Percentiles rank a stretch among this genome's conserved stretches.
These are phyloP conservation scores for Carposina sasakii DNA, from an alignment of 1,140 invertebrate genomes.

Conservation along the genomic window DNA sequence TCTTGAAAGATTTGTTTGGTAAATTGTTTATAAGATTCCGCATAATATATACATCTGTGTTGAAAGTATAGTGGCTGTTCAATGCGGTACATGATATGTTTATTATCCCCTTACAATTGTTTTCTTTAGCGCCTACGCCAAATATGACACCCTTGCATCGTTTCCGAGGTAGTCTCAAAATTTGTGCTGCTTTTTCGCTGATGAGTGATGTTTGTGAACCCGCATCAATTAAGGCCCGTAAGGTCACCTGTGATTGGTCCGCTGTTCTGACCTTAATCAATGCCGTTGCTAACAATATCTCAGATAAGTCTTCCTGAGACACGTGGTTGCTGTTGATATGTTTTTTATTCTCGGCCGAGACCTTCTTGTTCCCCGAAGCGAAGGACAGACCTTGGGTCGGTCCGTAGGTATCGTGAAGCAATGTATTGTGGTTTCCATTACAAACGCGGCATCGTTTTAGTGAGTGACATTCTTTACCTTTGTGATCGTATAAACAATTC, in stretches of 20 bases:
- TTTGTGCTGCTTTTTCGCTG: constrained; percentile 14
- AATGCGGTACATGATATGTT: background rate
- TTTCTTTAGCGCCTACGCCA: constrained; percentile 1
- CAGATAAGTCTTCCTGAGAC: background rate
- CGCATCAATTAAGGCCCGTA: constrained; percentile 17
- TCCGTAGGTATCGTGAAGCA: constrained; percentile 16
- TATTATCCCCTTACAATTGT: background rate
- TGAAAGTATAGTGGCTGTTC: background rate
- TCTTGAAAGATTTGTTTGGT: background rate
- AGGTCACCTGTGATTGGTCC: constrained; percentile 6
- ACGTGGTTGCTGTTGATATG: background rate
- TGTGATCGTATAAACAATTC: constrained; percentile 18
- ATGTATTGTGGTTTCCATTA: constrained; percentile 16
- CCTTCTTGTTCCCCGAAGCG: background rate
- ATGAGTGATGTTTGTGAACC: constrained; percentile 15
- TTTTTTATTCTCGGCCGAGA: background rate
- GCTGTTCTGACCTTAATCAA: constrained; percentile 2
- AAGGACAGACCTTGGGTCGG: background rate
- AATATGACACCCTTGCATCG: constrained; percentile 1
- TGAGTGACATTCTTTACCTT: constrained; percentile 18
- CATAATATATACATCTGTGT: background rate
- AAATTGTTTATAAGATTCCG: background rate
- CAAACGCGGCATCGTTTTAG: constrained; percentile 16
- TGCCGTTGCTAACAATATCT: background rate
- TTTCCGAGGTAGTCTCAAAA: background rate